A percentile compares a stretch with the other conserved stretches of the same genome.
phyloP scores from a whole-genome alignment of 2,888 invertebrate species.

The Carterocephalus palaemon region DNA sequence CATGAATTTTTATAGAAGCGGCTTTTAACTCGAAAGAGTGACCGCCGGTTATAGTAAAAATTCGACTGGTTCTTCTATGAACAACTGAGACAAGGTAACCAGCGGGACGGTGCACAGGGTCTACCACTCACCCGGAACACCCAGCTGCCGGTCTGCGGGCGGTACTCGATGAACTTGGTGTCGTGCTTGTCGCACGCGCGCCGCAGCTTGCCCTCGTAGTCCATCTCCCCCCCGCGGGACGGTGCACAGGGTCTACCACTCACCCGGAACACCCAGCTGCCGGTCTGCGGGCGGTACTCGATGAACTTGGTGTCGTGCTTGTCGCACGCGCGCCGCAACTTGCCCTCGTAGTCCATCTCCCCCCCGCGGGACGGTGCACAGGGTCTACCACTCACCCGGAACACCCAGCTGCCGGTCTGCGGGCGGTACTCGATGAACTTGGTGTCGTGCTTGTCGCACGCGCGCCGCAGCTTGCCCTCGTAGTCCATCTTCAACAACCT shows the following conservation, averaged over 20 bases:
- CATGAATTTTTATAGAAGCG: too few relatives aligned
- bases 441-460: slow-evolving; percentile 92
- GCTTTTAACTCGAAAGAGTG: too few relatives aligned
- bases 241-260: too few relatives aligned
- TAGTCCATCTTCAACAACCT: slow-evolving; percentile 89
- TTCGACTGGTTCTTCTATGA: too few relatives aligned
- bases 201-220: background rate
- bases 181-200: background rate
- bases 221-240: too few relatives aligned
- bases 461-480: slow-evolving; percentile 88
- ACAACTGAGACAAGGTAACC: too few relatives aligned
- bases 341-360: background rate
- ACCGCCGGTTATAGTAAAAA: too few relatives aligned
- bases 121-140: slow-evolving; percentile 87
- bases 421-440: slow-evolving; percentile 96
- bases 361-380: too few relatives aligned
- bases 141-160: slow-evolving; percentile 98
- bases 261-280: slow-evolving; percentile 97
- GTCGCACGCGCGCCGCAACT: background rate
- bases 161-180: slow-evolving; percentile 91
- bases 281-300: slow-evolving; percentile 96
- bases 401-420: slow-evolving; percentile 98
- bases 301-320: slow-evolving; percentile 81
- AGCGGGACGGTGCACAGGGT: too few relatives aligned
- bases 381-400: slow-evolving; percentile 81